These are phyloP conservation scores for Tinea trinotella DNA, from an alignment of 2,888 invertebrate species.

Conservation along the genomic window DNA sequence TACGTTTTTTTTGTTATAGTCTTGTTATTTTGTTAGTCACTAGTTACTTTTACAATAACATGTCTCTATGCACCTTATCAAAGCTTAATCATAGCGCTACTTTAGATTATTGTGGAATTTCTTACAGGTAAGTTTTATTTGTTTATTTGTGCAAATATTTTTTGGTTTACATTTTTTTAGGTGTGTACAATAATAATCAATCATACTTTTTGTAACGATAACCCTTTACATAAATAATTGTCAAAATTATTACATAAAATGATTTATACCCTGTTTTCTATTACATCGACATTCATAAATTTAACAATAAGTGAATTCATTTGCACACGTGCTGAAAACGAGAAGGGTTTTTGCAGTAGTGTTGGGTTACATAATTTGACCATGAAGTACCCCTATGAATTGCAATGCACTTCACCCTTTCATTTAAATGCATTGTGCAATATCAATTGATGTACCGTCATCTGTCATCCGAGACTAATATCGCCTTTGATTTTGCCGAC, in stretches of 20 bases:
- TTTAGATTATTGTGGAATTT: background rate
- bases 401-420: conserved; percentile 66
- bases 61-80: background rate
- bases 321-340: conserved; percentile 49
- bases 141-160: conserved; percentile 16
- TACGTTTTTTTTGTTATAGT: conserved; percentile 26
- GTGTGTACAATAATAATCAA: conserved; percentile 23
- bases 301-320: conserved; percentile 26
- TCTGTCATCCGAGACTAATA: conserved; percentile 45
- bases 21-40: conserved; percentile 2
- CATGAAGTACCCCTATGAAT: conserved; percentile 64
- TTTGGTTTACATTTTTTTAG: conserved; percentile 20
- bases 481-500: conserved; percentile 58
- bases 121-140: conserved; percentile 19
- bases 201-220: conserved; percentile 29
- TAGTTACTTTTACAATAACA: conserved; percentile 1
- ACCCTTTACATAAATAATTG: conserved; percentile 19
- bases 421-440: conserved; percentile 58
- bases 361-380: conserved; percentile 54
- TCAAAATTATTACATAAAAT: background rate
- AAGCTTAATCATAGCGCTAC: background rate
- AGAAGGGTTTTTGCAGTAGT: conserved; percentile 45
- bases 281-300: background rate
- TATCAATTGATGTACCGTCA: conserved; percentile 42
- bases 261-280: background rate